phyloP scores from a whole-genome alignment of 2,797 vertebrate genomes.

The Thunnus albacares region DNA sequence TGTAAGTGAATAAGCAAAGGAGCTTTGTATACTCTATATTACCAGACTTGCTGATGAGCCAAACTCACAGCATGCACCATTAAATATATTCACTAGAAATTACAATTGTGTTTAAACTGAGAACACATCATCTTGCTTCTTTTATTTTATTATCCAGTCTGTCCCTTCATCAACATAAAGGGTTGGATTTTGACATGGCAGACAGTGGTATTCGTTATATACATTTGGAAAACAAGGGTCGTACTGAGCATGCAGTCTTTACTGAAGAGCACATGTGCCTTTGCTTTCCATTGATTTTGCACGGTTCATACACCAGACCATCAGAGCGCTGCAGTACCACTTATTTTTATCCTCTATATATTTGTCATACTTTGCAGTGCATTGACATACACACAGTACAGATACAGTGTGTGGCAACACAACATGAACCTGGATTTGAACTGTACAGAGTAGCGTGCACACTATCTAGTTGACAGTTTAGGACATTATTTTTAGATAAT shows the following conservation, averaged over 20 bases:
- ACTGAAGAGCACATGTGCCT: slow-evolving; percentile 27
- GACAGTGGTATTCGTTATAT: neutral
- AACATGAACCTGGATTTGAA: slow-evolving; percentile 26
- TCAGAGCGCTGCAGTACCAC: slow-evolving; percentile 4
- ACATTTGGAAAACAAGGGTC: slow-evolving; percentile 11
- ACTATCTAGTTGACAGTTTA: slow-evolving; percentile 47
- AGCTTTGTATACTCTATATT: neutral
- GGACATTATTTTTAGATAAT: slow-evolving; percentile 73
- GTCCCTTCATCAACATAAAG: neutral
- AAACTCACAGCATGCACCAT: neutral
- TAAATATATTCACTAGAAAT: neutral
- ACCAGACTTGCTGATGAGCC: neutral
- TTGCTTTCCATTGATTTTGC: slow-evolving; percentile 44
- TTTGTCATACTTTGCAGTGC: slow-evolving; percentile 46
- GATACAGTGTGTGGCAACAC: slow-evolving; percentile 4
- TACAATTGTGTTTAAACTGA: neutral
- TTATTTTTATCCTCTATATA: slow-evolving; percentile 47
- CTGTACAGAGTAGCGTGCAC: slow-evolving; percentile 1
- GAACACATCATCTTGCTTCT: neutral
- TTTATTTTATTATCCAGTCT: neutral
- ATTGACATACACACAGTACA: slow-evolving; percentile 25
- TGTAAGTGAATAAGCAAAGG: slow-evolving; percentile 1
- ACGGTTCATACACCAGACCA: slow-evolving; percentile 34
- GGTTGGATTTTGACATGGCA: slow-evolving; percentile 5
- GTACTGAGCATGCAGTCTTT: slow-evolving; percentile 7